phyloP scores from a whole-genome alignment of 2,113 vertebrate genomes.

The Lasiurus cinereus region DNA sequence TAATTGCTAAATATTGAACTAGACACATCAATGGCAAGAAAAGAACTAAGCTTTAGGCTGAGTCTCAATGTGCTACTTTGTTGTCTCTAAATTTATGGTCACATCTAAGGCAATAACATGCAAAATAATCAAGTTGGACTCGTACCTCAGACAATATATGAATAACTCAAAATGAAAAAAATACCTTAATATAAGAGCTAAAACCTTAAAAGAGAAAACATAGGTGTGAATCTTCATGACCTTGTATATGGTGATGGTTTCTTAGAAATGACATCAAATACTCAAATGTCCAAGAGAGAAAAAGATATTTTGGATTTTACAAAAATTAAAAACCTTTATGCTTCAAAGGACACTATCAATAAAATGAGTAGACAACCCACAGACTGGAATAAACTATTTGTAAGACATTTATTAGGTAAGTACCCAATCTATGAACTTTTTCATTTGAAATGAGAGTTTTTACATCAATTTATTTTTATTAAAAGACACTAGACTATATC shows the following conservation, averaged over 20 bases:
- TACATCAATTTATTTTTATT: constrained; percentile 9
- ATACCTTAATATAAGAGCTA: neutral
- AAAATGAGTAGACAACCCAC: neutral
- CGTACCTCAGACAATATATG: neutral
- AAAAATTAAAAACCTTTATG: neutral
- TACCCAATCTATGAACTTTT: neutral
- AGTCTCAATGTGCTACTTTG: neutral
- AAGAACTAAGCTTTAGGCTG: neutral
- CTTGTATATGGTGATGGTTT: neutral
- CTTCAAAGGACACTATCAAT: neutral
- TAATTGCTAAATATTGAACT: neutral
- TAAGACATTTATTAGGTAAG: neutral
- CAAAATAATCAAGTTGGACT: neutral
- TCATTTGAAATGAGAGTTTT: constrained; percentile 37
- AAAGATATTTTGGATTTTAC: neutral
- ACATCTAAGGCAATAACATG: neutral
- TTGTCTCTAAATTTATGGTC: neutral
- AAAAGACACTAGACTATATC: neutral
- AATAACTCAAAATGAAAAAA: neutral
- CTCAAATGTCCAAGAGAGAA: neutral
- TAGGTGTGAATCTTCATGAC: neutral
- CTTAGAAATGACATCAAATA: constrained; percentile 19
- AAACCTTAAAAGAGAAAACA: constrained; percentile 5
- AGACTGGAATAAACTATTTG: neutral
- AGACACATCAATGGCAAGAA: neutral